These are phyloP conservation scores for Calliopsis andreniformis DNA, from an alignment of 1,140 invertebrate genomes.

Conservation along the genomic window DNA sequence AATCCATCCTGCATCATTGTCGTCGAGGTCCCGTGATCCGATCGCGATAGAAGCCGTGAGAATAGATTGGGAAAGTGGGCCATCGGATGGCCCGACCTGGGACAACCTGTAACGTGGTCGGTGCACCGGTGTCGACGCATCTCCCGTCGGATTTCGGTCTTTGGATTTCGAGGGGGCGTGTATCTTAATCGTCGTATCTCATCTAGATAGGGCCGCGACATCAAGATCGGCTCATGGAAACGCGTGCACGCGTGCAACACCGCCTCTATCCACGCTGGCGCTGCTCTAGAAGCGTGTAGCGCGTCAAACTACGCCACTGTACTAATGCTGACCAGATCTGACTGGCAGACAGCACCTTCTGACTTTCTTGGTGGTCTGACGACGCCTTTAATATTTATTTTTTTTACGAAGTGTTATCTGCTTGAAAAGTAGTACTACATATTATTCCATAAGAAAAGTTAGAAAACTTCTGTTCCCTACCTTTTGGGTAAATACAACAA, in stretches of 20 bases:
- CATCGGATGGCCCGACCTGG: constrained; percentile 70
- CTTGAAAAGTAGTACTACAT: too few relatives aligned
- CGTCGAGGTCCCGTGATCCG: background rate
- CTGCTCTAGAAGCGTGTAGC: background rate
- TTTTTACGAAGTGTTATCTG: too few relatives aligned
- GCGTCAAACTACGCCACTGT: background rate
- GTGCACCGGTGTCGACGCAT: constrained; percentile 53
- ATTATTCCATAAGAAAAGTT: too few relatives aligned
- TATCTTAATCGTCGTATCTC: constrained; percentile 80
- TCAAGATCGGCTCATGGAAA: constrained; percentile 73
- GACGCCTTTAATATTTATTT: too few relatives aligned
- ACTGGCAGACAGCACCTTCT: too few relatives aligned
- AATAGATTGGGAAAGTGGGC: constrained; percentile 29
- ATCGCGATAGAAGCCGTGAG: background rate
- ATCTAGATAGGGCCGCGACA: constrained; percentile 77
- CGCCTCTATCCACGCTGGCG: background rate
- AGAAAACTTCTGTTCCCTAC: too few relatives aligned
- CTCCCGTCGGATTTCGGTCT: constrained; percentile 74
- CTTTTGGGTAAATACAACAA: too few relatives aligned
- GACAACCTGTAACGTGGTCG: constrained; percentile 72
- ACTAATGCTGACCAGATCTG: too few relatives aligned
- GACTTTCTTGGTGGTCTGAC: too few relatives aligned
- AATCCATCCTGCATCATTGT: constrained; percentile 29
- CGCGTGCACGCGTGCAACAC: constrained; percentile 47
- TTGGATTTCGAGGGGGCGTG: constrained; percentile 74